Evolutionary conservation across 2,888 invertebrate species (phyloP).

Genomic region (Leptopilina myrica): DNA sequence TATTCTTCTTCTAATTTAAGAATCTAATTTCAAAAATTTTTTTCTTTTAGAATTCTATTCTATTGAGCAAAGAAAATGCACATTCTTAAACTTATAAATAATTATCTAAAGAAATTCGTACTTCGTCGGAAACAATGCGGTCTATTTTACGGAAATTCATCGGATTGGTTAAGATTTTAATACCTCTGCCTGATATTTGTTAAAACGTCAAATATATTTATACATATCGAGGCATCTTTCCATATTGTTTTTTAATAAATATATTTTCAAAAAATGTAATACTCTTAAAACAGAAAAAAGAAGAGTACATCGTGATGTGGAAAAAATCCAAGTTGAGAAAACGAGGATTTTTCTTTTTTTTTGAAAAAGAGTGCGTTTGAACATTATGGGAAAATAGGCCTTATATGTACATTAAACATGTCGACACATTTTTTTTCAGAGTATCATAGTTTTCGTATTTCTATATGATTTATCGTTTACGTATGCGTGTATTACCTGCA

Average conservation of each 20-base stretch:
- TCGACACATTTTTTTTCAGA: slow-evolving; percentile 33
- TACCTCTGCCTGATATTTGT: slow-evolving; percentile 58
- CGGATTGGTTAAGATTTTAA: slow-evolving; percentile 62
- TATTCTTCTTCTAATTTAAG: no score
- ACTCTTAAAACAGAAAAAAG: no score
- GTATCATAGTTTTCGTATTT: slow-evolving; percentile 38
- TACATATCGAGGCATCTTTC: slow-evolving; percentile 43
- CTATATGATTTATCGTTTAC: slow-evolving; percentile 28
- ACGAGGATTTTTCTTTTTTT: background rate
- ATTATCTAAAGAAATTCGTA: slow-evolving; percentile 24
- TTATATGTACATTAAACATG: slow-evolving; percentile 38
- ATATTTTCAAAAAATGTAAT: background rate
- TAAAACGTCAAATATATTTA: slow-evolving; percentile 45
- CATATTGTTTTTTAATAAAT: slow-evolving; percentile 34
- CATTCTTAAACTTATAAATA: slow-evolving; percentile 1
- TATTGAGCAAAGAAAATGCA: background rate
- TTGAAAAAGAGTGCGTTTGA: slow-evolving; percentile 32
- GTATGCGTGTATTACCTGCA: slow-evolving; percentile 36
- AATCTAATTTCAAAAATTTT: no score
- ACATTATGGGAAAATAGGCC: slow-evolving; percentile 35
- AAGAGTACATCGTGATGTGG: slow-evolving; percentile 38
- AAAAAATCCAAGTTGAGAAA: slow-evolving; percentile 43
- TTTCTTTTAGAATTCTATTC: slow-evolving; percentile 28
- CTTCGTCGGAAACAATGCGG: slow-evolving; percentile 36
- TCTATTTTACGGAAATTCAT: slow-evolving; percentile 37